phyloP scores from a whole-genome alignment of 2,113 vertebrate species.

The Rhipidura dahli region DNA sequence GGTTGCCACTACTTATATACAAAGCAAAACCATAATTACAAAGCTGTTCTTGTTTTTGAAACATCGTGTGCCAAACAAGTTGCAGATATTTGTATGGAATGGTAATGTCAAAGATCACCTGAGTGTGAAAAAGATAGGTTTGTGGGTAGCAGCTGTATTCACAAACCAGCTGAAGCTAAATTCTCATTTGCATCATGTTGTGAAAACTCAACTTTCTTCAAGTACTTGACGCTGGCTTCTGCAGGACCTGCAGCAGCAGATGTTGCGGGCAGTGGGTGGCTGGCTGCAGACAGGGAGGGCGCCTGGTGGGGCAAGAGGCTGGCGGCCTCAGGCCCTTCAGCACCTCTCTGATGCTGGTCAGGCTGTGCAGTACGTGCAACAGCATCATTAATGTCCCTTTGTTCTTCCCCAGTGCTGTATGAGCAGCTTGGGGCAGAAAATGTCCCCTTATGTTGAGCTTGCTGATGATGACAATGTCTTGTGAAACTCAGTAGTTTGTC shows the following conservation, averaged over 20 bases:
- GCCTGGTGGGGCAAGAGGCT: not conserved
- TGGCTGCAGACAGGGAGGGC: not conserved
- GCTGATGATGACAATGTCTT: not conserved
- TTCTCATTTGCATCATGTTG: not conserved
- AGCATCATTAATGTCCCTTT: not conserved
- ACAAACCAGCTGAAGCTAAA: not conserved
- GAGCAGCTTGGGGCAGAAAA: not conserved
- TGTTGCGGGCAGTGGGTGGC: accelerated
- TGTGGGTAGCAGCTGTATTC: not conserved
- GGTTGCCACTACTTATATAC: not conserved
- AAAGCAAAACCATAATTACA: conserved; percentile 41
- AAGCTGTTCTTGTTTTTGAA: conserved; percentile 13
- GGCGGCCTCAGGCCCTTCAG: accelerated
- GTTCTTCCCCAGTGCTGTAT: not conserved
- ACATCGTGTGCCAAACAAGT: not conserved
- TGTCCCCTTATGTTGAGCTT: not conserved
- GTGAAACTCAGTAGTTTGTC: not conserved
- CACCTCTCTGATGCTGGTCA: not conserved
- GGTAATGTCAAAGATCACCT: not conserved
- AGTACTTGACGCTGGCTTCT: not conserved
- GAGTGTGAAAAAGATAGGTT: not conserved
- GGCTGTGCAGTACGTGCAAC: not conserved
- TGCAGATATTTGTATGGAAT: not conserved
- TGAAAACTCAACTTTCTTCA: not conserved
- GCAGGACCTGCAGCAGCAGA: not conserved